phyloP scores from a whole-genome alignment of 1,140 invertebrate species.

The Aphelenchoides avenae region DNA sequence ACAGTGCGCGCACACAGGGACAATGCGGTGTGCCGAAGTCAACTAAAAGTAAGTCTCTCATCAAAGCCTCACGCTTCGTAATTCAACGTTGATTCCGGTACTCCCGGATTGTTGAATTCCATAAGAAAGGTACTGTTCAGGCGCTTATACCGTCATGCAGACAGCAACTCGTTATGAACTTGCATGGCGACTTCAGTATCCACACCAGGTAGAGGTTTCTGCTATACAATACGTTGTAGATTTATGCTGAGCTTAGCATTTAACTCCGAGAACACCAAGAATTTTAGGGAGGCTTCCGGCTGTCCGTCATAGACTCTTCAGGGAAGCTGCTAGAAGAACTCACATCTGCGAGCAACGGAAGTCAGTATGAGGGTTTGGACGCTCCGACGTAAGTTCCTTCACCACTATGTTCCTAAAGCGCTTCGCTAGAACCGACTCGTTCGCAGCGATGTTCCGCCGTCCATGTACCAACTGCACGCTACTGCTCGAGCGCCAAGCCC shows the following conservation, averaged over 20 bases:
- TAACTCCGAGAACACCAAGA: too few relatives aligned
- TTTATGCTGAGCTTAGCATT: too few relatives aligned
- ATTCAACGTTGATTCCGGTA: too few relatives aligned
- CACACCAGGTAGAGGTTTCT: too few relatives aligned
- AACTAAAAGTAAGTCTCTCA: conserved; percentile 34
- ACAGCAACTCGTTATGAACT: conserved; percentile 69
- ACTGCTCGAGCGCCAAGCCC: conserved; percentile 77
- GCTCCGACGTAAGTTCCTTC: too few relatives aligned
- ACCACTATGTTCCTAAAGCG: conserved; percentile 7
- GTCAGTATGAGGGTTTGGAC: conserved; percentile 66
- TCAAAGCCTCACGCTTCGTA: not conserved
- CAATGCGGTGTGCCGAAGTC: conserved; percentile 88
- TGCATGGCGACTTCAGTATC: conserved; percentile 87
- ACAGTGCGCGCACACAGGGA: conserved; percentile 78
- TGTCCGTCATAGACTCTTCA: too few relatives aligned
- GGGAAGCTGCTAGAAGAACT: too few relatives aligned
- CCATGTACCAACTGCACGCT: conserved; percentile 83
- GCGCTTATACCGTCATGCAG: conserved; percentile 67
- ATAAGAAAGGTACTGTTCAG: conserved; percentile 75
- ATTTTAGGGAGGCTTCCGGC: too few relatives aligned
- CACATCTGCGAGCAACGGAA: not conserved
- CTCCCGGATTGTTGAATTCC: conserved; percentile 60
- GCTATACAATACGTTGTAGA: too few relatives aligned
- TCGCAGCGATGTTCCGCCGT: conserved; percentile 66
- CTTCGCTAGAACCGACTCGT: not conserved